Conservation (phyloP, 2,113 vertebrate genomes). For the Oplegnathus fasciatus region DNA sequence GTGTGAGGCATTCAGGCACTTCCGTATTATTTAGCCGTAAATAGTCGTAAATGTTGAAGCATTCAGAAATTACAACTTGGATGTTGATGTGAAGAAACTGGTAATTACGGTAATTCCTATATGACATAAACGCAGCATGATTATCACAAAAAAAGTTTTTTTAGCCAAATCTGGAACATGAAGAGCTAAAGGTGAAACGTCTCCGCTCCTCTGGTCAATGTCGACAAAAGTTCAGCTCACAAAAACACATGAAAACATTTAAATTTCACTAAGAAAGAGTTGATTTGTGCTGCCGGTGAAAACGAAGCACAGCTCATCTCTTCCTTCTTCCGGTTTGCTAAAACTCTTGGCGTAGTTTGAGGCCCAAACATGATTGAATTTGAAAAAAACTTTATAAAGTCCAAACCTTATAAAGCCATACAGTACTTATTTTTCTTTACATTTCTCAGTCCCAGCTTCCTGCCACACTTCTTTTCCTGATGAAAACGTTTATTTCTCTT, state of each 20-base stretch:
- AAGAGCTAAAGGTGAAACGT: not conserved
- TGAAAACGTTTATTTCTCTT: not conserved
- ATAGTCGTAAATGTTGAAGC: not conserved
- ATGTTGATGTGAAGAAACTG: not conserved
- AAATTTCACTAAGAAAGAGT: not conserved
- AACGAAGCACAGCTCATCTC: constrained; percentile 28
- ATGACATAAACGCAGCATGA: not conserved
- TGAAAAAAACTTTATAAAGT: constrained; percentile 24
- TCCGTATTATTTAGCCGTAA: not conserved
- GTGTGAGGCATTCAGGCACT: not conserved
- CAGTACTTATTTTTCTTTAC: constrained; percentile 20
- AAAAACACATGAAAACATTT: not conserved
- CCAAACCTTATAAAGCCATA: constrained; percentile 1
- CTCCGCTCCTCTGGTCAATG: not conserved
- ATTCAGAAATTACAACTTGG: too few relatives aligned
- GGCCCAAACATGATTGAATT: constrained; percentile 61
- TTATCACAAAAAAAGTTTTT: too few relatives aligned
- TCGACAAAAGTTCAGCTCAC: not conserved
- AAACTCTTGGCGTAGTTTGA: constrained; percentile 56
- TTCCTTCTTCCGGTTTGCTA: not conserved
- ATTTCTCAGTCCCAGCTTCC: not conserved
- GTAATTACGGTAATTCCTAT: not conserved
- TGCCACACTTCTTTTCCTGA: constrained; percentile 15
- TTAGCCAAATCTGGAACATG: not conserved
- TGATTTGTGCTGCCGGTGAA: constrained; percentile 6